Evolutionary conservation across 2,888 invertebrate genomes (phyloP), one percentile per base, ranked within the genome.

Genomic region (Amaurobius ferox): DNA sequence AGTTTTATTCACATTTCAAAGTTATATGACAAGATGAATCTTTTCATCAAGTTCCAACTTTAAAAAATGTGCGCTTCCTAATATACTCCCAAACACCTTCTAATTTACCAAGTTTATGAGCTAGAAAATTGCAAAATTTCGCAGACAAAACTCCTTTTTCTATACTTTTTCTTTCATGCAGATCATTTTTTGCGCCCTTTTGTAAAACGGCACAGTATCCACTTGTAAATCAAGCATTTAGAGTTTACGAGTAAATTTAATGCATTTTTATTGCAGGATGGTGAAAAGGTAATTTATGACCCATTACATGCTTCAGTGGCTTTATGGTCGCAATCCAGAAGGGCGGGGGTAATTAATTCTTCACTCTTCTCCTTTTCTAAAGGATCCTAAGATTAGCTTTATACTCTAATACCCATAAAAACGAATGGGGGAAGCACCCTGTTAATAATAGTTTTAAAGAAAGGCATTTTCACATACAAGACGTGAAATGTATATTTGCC

Each of bases 311-410:
- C 30, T 39, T 44, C 70, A 61, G 26, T 76, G 76, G 70, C 70
- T 30, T 68, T 61, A 68, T 62, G 76, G 61, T 76, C 68, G 74
- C 40, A 76, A 81, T 81, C 76, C 70, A 74, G n/a, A n/a, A n/a
- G n/a, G n/a, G n/a, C n/a, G n/a, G n/a, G 48, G 62, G 76, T 76
- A 81, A 81, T 81, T 81, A 81, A 81, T 81, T 81, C 74, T 81
- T 68, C 68, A 68, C 19, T 23, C 11, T 19, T 11, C 13, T n/a
- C 7, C 9, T 39, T 32, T 68, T 39, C 23, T 61, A 61, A 35
- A 35, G 35, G 5, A 35, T 35, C 35, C n/a, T n/a, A n/a, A n/a
- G n/a, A n/a, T n/a, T n/a, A n/a, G n/a, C n/a, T n/a, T n/a, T n/a
- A n/a, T n/a, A n/a, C n/a, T n/a, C n/a, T n/a, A n/a, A n/a, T n/a